Conservation (phyloP, 2,797 vertebrate genomes). For the Acrocephalus scirpaceus region DNA sequence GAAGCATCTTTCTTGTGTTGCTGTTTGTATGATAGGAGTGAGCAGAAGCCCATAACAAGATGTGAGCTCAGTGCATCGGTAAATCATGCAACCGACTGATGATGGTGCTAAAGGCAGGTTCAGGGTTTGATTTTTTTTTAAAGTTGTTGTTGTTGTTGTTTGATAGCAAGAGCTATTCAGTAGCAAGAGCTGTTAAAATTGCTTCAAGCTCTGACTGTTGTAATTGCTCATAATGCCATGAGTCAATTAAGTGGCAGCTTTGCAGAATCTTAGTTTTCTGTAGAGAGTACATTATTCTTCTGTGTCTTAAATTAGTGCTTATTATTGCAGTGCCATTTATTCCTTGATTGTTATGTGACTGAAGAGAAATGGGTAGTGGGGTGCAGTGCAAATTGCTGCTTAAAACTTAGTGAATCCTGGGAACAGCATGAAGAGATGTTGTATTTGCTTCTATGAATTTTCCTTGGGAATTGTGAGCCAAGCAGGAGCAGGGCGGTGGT, state of each 20-base stretch:
- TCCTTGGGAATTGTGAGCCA: background rate
- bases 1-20: background rate
- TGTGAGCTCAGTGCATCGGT: background rate
- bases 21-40: background rate
- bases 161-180: background rate
- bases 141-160: background rate
- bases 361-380: background rate
- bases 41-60: background rate
- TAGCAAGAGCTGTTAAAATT: slow-evolving; percentile 31
- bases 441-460: background rate
- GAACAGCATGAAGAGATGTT: background rate
- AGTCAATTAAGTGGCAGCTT: slow-evolving; percentile 28
- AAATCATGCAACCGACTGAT: background rate
- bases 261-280: slow-evolving; percentile 45
- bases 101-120: background rate
- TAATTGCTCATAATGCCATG: slow-evolving; percentile 33
- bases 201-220: slow-evolving; percentile 10
- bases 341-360: slow-evolving; percentile 44
- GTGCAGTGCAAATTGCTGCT: slow-evolving; percentile 20
- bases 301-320: slow-evolving; percentile 49
- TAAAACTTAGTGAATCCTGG: slow-evolving; percentile 7
- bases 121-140: background rate
- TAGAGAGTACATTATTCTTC: slow-evolving; percentile 5
- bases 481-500: background rate
- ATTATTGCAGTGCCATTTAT: slow-evolving; percentile 39